Evolutionary conservation across 2,888 invertebrate genomes (phyloP), one percentile per base, ranked within the genome.

Genomic region (Scaptomyza flava): DNA sequence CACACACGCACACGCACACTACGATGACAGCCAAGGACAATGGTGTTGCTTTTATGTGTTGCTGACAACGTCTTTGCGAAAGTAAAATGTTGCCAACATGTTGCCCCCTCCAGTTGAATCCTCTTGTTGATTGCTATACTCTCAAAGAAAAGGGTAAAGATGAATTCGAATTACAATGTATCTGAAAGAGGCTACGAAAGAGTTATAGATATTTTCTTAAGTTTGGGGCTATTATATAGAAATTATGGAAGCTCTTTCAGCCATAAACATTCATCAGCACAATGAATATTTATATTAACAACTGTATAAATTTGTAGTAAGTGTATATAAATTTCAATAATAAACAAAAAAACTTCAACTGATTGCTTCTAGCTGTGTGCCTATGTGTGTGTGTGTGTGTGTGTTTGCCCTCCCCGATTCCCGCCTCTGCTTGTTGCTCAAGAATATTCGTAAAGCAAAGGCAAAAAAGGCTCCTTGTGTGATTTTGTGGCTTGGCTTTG

Each of bases 21-120:
- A 17, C 30, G 36, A 53, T 30, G 58, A 33, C 42, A 70, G 61
- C 72, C 72, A 70, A 77, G 79, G 73, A 85, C 83, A 85, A 82
- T 82, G 79, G 68, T 77, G 72, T 66, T 70, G 80, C 78, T 76
- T 83, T 80, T 78, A 83, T 83, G 76, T 76, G 77, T 79, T 73
- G 73, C 79, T 67, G 72, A 65, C 74, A 72, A 67, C 53, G 63
- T 48, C 47, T 61, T 63, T 38, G 43, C 31, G 27, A 47, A 31
- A 41, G 30, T 50, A 9, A 56, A 72, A 59, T 66, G 53, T 51
- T 77, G 54, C 62, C 41, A 62, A 42, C 38, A 43, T 52, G 52
- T 48, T 45, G 41, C 61, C 72, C 72, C 46, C 36, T 36, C 27
- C 45, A 57, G 48, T n/a, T 23, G 9, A 6, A n/a, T 36, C 14